A percentile compares a stretch with the other conserved stretches of the same genome.
Evolutionary conservation across 2,888 invertebrate genomes (phyloP).

Genomic region (Drosophila niveifrons): DNA sequence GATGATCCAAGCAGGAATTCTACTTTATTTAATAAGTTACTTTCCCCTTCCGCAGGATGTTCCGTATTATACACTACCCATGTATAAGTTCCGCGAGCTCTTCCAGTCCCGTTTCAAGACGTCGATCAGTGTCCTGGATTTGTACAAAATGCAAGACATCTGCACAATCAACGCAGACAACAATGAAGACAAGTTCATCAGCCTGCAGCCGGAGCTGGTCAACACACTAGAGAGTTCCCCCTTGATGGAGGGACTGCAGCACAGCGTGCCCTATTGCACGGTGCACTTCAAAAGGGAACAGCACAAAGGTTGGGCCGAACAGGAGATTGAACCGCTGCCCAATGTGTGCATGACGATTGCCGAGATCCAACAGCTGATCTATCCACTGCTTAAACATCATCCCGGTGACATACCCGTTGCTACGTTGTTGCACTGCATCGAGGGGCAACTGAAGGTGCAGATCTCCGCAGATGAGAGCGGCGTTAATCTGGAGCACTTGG

Average conservation of each 20-base stretch:
- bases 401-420: conserved; percentile 84
- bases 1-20: not conserved
- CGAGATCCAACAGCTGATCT: conserved; percentile 84
- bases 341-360: conserved; percentile 86
- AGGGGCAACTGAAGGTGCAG: conserved; percentile 81
- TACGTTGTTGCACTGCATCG: conserved; percentile 84
- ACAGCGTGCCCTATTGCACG: conserved; percentile 88
- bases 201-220: conserved; percentile 88
- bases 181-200: conserved; percentile 90
- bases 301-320: conserved; percentile 92
- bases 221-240: conserved; percentile 86
- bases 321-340: conserved; percentile 89
- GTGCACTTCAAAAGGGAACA: conserved; percentile 87
- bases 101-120: conserved; percentile 92
- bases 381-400: conserved; percentile 83
- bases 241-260: conserved; percentile 85
- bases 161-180: conserved; percentile 90
- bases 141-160: conserved; percentile 91
- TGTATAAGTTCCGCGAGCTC: conserved; percentile 93
- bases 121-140: conserved; percentile 89
- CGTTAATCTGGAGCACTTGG: conserved; percentile 95
- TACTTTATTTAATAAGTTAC: not conserved
- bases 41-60: conserved; percentile 87
- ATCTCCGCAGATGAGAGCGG: conserved; percentile 87
- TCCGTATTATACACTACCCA: conserved; percentile 90